Conservation (phyloP, 1,140 invertebrate species). For the Drosophila azteca region DNA sequence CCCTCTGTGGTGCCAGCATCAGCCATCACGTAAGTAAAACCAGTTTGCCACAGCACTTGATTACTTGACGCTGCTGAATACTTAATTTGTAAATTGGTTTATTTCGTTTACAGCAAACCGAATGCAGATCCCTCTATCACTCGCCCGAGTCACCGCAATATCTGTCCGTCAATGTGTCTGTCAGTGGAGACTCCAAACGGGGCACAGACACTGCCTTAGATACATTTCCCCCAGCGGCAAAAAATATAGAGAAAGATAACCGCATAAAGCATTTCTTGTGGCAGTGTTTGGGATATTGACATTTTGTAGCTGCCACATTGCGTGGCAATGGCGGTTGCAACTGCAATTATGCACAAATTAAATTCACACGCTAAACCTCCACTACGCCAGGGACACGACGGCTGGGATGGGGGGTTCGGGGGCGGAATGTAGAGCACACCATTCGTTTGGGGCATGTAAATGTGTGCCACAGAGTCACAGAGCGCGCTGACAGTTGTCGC, state of each 20-base stretch:
- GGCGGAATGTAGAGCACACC: constrained; percentile 15
- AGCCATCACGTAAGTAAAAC: constrained; percentile 21
- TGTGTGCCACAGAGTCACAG: constrained; percentile 49
- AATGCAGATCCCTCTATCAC: constrained; percentile 25
- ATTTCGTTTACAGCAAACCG: constrained; percentile 34
- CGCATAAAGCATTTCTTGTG: constrained; percentile 44
- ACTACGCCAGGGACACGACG: constrained; percentile 9
- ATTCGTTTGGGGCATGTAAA: constrained; percentile 21
- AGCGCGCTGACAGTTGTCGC: constrained; percentile 52
- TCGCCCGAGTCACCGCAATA: constrained; percentile 32
- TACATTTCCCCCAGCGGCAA: constrained; percentile 7
- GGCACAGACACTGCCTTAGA: background rate
- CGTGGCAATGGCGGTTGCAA: constrained; percentile 36
- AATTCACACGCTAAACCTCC: constrained; percentile 71
- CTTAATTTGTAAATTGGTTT: constrained; percentile 75
- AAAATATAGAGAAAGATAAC: constrained; percentile 42
- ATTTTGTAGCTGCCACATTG: constrained; percentile 55
- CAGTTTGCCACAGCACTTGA: constrained; percentile 48
- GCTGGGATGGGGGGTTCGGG: background rate
- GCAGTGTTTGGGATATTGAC: constrained; percentile 73
- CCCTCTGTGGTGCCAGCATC: too few relatives aligned
- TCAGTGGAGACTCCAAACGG: too few relatives aligned
- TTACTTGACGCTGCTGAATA: constrained; percentile 47
- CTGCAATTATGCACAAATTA: constrained; percentile 77
- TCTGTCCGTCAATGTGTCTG: constrained; percentile 29